Conservation (phyloP, 1,140 invertebrate species). For the Mizuhopecten yessoensis region DNA sequence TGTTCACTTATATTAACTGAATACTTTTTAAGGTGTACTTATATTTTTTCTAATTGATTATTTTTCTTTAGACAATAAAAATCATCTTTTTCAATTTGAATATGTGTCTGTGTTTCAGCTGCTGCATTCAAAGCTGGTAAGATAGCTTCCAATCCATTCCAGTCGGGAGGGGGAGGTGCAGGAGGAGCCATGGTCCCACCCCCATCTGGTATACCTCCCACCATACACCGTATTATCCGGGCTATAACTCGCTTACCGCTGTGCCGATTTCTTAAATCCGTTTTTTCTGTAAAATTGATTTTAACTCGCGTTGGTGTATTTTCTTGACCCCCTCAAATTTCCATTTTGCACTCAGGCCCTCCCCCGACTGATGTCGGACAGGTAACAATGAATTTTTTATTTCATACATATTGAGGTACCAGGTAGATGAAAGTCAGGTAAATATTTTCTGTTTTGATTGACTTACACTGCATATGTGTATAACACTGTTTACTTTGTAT, state of each 20-base stretch:
- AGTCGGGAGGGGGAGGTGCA: constrained; percentile 82
- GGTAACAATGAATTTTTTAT: constrained; percentile 6
- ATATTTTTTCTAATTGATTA: neutral
- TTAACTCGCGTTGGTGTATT: neutral
- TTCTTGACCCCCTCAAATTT: neutral
- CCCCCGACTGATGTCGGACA: neutral
- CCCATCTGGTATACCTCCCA: constrained; percentile 80
- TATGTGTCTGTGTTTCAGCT: constrained; percentile 85
- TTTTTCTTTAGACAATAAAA: neutral
- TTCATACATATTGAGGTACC: neutral
- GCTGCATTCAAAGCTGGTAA: constrained; percentile 97
- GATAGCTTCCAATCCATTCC: constrained; percentile 94
- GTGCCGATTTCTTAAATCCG: neutral
- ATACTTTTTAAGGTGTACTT: no score
- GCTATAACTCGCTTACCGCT: constrained; percentile 38
- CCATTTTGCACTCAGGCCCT: neutral
- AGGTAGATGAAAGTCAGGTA: neutral
- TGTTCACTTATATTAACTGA: no score
- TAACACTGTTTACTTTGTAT: neutral
- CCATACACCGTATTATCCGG: neutral
- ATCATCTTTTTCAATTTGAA: constrained; percentile 47
- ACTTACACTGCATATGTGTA: neutral
- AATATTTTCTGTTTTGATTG: constrained; percentile 6
- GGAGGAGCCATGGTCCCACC: constrained; percentile 88
- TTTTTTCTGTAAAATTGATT: neutral